A percentile compares a stretch with the other conserved stretches of the same genome.
Conservation (phyloP, 2,888 invertebrate species). For the Scaptodrosophila latifasciaeformis region DNA sequence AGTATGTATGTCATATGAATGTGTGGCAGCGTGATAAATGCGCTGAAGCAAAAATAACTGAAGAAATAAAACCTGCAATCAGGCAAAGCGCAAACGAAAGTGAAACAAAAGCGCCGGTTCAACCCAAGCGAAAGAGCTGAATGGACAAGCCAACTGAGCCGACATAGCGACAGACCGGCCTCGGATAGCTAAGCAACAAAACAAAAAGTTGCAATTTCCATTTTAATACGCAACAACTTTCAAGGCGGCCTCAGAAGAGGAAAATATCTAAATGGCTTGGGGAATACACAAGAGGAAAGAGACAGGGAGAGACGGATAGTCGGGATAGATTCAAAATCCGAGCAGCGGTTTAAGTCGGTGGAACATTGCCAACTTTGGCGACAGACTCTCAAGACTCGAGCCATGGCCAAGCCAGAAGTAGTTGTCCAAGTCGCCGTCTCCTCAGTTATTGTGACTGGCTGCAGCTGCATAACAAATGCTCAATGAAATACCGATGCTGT, state of each 20-base stretch:
- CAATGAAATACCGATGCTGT: conserved; percentile 46
- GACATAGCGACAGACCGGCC: conserved; percentile 2
- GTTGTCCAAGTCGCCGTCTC: conserved; percentile 6
- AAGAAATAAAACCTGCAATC: conserved; percentile 56
- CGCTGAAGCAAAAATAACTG: conserved; percentile 21
- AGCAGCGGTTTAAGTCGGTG: no score
- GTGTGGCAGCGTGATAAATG: conserved; percentile 66
- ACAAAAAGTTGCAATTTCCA: conserved; percentile 65
- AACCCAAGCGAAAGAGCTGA: conserved; percentile 12
- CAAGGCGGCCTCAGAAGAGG: conserved; percentile 47
- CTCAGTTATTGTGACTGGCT: background rate
- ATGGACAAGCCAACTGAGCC: conserved; percentile 7
- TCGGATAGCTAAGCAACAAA: conserved; percentile 10
- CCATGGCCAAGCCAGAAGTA: conserved; percentile 30
- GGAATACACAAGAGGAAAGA: no score
- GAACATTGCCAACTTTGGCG: no score
- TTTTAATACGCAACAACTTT: conserved; percentile 66
- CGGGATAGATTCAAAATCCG: no score
- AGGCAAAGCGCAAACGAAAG: conserved; percentile 60
- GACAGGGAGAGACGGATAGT: no score
- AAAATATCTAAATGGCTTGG: no score
- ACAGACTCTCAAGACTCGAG: conserved; percentile 2
- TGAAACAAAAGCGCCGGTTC: conserved; percentile 58
- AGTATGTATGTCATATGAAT: conserved; percentile 31
- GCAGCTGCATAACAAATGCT: conserved; percentile 21